Conservation (phyloP, 2,888 invertebrate genomes). For the Stenodema calcarata region DNA sequence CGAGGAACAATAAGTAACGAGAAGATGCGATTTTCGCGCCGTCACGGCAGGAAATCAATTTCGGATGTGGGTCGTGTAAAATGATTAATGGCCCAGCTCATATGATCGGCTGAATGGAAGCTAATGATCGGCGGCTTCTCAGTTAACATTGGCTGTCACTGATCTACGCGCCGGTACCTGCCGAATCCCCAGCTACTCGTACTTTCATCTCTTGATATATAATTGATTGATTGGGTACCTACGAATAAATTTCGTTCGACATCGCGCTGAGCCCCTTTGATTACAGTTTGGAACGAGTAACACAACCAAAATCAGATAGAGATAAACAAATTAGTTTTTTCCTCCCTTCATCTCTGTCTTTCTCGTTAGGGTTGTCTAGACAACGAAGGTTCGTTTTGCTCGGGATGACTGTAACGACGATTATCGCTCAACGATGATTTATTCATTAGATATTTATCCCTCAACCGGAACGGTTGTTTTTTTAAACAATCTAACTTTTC, state of each 20-base stretch:
- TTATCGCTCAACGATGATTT: too few species aligned
- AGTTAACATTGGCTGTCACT: background rate
- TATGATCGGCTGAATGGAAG: constrained; percentile 14
- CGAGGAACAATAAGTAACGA: background rate
- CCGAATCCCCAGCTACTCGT: background rate
- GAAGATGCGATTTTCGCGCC: background rate
- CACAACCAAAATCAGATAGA: background rate
- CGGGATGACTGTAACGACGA: too few species aligned
- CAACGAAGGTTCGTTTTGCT: too few species aligned
- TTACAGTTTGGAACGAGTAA: background rate
- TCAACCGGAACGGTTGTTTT: too few species aligned
- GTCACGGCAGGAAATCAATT: constrained; percentile 1
- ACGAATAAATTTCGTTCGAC: background rate
- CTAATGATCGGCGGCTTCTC: constrained; percentile 8
- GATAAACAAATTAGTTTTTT: too few species aligned
- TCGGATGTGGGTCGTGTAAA: constrained; percentile 19
- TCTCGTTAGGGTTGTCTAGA: too few species aligned
- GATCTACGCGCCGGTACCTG: background rate
- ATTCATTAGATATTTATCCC: too few species aligned
- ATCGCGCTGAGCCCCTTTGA: background rate
- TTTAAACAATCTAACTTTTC: too few species aligned
- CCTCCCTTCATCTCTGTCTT: too few species aligned
- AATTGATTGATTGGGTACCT: background rate
- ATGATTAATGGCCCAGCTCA: constrained; percentile 21
- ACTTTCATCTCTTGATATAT: background rate